Percentiles rank a stretch among this genome's conserved stretches.
Conservation (phyloP, 2,113 vertebrate species). For the Dicrurus megarhynchus region DNA sequence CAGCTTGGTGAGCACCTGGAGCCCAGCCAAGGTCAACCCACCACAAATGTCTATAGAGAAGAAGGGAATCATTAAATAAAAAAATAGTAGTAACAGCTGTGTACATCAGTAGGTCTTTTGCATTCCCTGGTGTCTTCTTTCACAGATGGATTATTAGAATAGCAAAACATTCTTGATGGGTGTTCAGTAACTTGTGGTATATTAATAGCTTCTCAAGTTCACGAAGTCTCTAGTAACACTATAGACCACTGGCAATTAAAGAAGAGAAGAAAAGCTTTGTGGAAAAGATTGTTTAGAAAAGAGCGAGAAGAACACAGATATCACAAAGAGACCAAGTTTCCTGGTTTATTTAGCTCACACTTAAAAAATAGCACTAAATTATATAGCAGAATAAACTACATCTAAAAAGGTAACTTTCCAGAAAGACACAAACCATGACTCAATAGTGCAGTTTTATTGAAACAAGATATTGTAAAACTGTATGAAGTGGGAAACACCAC, state of each 20-base stretch:
- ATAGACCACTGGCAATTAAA: neutral
- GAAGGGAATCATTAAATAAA: neutral
- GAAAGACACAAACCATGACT: neutral
- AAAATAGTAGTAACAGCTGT: neutral
- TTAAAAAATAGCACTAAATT: neutral
- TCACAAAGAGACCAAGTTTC: neutral
- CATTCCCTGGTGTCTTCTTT: neutral
- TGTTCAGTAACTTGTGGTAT: neutral
- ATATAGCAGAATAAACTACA: neutral
- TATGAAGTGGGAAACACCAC: neutral
- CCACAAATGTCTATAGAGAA: neutral
- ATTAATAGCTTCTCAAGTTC: neutral
- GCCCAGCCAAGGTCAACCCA: neutral
- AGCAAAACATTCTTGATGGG: neutral
- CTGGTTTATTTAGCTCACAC: neutral
- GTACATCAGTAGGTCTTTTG: neutral
- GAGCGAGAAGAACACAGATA: neutral
- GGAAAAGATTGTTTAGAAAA: neutral
- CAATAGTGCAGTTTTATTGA: neutral
- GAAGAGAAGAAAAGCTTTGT: neutral
- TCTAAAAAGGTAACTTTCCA: neutral
- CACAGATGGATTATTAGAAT: neutral
- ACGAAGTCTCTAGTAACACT: neutral
- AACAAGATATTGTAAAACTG: neutral
- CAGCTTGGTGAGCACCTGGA: accelerated